phyloP scores from a whole-genome alignment of 2,888 invertebrate genomes.

The Morpho achilles region DNA sequence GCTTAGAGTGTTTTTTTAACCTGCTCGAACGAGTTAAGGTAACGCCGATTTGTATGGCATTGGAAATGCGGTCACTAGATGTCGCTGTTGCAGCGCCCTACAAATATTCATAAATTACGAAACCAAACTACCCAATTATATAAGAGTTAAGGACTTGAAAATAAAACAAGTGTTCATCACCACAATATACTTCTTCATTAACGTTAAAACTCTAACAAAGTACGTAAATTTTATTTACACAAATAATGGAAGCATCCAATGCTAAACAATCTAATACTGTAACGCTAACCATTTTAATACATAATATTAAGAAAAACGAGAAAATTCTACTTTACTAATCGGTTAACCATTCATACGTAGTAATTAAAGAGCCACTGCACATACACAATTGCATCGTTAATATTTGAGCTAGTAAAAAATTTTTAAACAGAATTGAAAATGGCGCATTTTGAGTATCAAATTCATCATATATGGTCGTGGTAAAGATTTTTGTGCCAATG shows the following conservation, averaged over 20 bases:
- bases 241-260: slow-evolving; percentile 68
- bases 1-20: too few relatives aligned
- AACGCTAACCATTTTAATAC: slow-evolving; percentile 40
- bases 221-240: slow-evolving; percentile 71
- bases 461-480: too few relatives aligned
- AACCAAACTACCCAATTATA: background rate
- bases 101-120: too few relatives aligned
- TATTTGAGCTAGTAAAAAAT: too few relatives aligned
- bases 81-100: too few relatives aligned
- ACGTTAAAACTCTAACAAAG: slow-evolving; percentile 65
- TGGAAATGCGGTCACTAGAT: too few relatives aligned
- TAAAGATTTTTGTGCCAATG: too few relatives aligned
- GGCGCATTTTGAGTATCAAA: too few relatives aligned
- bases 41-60: too few relatives aligned
- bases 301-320: slow-evolving; percentile 28
- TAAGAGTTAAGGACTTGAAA: slow-evolving; percentile 20
- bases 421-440: too few relatives aligned
- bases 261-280: slow-evolving; percentile 62
- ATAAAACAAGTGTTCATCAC: slow-evolving; percentile 51
- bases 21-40: too few relatives aligned
- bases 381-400: background rate
- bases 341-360: slow-evolving; percentile 26
- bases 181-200: slow-evolving; percentile 68
- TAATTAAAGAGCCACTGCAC: slow-evolving; percentile 2
- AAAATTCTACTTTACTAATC: slow-evolving; percentile 24